These are phyloP conservation scores for Drymodes brunneopygia DNA, from an alignment of 2,113 vertebrate genomes.

Conservation along the genomic window DNA sequence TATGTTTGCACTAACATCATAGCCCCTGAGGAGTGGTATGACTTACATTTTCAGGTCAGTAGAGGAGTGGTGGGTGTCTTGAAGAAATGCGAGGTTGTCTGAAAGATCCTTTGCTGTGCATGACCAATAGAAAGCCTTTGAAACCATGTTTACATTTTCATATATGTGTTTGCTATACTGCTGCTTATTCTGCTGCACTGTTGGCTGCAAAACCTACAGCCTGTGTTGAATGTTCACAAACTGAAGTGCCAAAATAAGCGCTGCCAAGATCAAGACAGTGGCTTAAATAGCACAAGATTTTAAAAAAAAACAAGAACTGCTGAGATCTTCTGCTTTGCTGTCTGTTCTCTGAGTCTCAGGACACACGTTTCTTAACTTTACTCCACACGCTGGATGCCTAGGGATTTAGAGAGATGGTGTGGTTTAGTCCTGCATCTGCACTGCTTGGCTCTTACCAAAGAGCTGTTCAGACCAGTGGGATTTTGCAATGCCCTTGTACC, in stretches of 20 bases:
- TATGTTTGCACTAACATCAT: background rate
- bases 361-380: background rate
- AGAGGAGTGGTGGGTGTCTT: background rate
- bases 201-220: background rate
- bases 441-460: background rate
- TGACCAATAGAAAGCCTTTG: background rate
- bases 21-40: background rate
- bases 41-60: background rate
- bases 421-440: background rate
- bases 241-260: conserved; percentile 36
- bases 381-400: background rate
- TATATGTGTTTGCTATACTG: background rate
- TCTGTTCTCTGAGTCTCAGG: background rate
- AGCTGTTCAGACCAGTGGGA: fast-evolving
- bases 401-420: background rate
- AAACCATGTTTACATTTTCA: background rate
- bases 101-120: background rate
- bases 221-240: conserved; percentile 28
- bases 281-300: conserved; percentile 31
- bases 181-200: background rate
- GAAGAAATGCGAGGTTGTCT: background rate
- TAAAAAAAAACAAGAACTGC: background rate
- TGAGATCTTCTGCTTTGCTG: conserved; percentile 22
- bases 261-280: conserved; percentile 49
- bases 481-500: background rate